Conservation (phyloP, 2,888 invertebrate species). For the Xestia c-nigrum region DNA sequence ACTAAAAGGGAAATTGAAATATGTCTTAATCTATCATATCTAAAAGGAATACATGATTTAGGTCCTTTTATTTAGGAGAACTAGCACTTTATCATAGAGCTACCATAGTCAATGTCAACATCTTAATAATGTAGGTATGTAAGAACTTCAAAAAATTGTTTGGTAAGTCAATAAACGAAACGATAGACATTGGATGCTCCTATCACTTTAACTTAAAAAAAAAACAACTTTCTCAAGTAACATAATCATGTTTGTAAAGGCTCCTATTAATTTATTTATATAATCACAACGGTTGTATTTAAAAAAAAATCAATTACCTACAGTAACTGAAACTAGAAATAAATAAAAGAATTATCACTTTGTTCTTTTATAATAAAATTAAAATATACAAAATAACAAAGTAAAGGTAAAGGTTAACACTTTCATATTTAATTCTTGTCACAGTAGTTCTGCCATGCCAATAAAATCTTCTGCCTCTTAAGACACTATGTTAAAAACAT, state of each 20-base stretch:
- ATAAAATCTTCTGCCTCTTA: no score
- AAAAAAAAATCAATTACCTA: no score
- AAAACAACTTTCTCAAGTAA: neutral
- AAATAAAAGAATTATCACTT: no score
- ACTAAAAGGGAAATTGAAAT: slow-evolving; percentile 18
- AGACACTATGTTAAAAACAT: neutral
- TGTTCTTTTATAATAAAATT: no score
- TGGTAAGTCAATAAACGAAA: neutral
- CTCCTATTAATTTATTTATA: no score
- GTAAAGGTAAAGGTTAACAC: no score
- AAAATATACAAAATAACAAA: no score
- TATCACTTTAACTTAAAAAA: neutral
- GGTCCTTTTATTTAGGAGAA: neutral
- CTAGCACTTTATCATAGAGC: neutral
- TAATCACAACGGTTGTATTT: no score
- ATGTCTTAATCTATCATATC: slow-evolving; percentile 18
- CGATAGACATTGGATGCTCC: neutral
- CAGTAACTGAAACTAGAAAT: no score
- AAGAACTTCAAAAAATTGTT: neutral
- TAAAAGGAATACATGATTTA: neutral
- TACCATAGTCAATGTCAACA: neutral
- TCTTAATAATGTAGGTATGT: neutral
- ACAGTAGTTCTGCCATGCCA: no score
- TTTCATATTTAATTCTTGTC: no score
- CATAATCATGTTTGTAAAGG: neutral